These are phyloP conservation scores for Daboia siamensis DNA, from an alignment of 2,113 vertebrate species.

Conservation along the genomic window DNA sequence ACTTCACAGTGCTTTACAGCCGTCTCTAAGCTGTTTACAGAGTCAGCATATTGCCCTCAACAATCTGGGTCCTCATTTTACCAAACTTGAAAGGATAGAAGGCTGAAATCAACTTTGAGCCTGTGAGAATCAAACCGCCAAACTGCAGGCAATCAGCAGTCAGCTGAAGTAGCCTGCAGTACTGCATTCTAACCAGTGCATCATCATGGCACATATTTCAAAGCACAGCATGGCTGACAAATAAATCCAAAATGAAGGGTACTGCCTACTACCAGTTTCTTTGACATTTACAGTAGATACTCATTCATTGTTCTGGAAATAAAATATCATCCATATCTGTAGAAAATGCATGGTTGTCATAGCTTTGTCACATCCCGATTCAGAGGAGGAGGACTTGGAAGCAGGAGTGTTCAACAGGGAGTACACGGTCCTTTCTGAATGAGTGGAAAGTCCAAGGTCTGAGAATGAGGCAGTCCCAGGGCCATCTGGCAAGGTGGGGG, in stretches of 20 bases:
- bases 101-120: too few species aligned
- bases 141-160: too few species aligned
- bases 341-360: background rate
- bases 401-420: background rate
- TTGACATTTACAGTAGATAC: background rate
- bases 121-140: too few species aligned
- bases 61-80: too few species aligned
- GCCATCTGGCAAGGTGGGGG: too few species aligned
- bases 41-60: too few species aligned
- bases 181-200: too few species aligned
- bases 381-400: background rate
- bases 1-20: too few species aligned
- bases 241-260: background rate
- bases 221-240: background rate
- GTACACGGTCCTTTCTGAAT: background rate
- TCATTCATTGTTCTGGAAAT: background rate
- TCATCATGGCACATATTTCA: background rate
- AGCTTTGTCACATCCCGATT: background rate
- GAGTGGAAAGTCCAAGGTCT: background rate
- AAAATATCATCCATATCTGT: background rate
- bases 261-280: background rate
- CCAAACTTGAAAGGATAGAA: too few species aligned
- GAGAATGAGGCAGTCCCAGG: background rate
- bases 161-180: too few species aligned
- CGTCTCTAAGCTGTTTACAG: too few species aligned